A percentile compares a stretch with the other conserved stretches of the same genome.
Evolutionary conservation across 2,888 invertebrate species (phyloP).

Genomic region (Arge pagana): DNA sequence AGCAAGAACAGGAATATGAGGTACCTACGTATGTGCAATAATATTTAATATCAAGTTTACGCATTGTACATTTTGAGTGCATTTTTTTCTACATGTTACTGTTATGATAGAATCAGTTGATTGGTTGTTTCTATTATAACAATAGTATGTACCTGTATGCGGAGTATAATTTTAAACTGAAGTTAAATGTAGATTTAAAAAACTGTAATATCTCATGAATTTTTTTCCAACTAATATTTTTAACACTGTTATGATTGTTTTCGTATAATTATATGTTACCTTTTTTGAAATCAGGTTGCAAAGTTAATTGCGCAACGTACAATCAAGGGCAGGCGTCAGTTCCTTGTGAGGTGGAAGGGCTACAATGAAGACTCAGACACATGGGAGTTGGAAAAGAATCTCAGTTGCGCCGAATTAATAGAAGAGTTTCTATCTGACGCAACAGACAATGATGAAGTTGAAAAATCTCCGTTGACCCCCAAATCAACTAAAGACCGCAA

Average conservation of each 20-base stretch:
- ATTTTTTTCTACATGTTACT: no score
- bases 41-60: no score
- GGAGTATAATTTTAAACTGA: no score
- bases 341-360: constrained; percentile 79
- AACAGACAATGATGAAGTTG: constrained; percentile 34
- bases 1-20: constrained; percentile 61
- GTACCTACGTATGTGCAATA: constrained; percentile 54
- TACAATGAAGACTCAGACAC: constrained; percentile 72
- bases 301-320: constrained; percentile 72
- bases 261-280: no score
- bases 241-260: not conserved
- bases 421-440: constrained; percentile 58
- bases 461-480: constrained; percentile 14
- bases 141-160: no score
- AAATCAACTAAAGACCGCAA: constrained; percentile 19
- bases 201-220: not conserved
- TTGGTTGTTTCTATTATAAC: no score
- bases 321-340: constrained; percentile 70
- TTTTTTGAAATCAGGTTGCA: constrained; percentile 64
- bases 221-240: not conserved
- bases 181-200: not conserved
- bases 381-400: constrained; percentile 75
- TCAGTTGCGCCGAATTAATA: constrained; percentile 73
- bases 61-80: no score
- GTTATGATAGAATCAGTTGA: no score